Percentiles rank a stretch among this genome's conserved stretches.
Evolutionary conservation across 2,888 invertebrate species (phyloP).

Genomic region (Erannis defoliaria): DNA sequence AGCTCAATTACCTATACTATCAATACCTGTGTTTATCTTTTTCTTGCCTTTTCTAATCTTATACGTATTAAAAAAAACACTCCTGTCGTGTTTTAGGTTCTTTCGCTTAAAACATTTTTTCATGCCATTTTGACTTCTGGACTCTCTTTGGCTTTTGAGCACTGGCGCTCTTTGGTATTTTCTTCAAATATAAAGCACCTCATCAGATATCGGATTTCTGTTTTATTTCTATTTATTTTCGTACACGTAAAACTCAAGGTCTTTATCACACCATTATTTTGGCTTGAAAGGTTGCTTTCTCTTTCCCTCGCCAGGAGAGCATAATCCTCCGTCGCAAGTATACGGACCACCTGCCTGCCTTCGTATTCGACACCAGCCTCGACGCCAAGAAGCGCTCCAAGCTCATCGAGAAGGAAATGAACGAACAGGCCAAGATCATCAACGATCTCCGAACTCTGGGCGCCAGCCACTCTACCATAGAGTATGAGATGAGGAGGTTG

Average conservation of each 20-base stretch:
- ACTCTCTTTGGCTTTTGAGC: too few relatives aligned
- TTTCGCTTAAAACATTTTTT: background rate
- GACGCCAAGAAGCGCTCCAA: conserved; percentile 95
- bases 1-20: background rate
- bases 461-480: conserved; percentile 95
- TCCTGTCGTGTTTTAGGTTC: background rate
- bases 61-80: background rate
- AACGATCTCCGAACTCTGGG: conserved; percentile 96
- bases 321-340: conserved; percentile 89
- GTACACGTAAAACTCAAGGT: too few relatives aligned
- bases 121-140: too few relatives aligned
- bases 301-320: conserved; percentile 84
- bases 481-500: conserved; percentile 95
- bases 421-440: conserved; percentile 98
- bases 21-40: too few relatives aligned
- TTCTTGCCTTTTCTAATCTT: background rate
- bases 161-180: too few relatives aligned
- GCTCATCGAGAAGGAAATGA: conserved; percentile 98
- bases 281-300: background rate
- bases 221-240: too few relatives aligned
- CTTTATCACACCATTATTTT: too few relatives aligned
- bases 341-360: conserved; percentile 93
- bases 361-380: conserved; percentile 92
- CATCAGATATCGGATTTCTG: too few relatives aligned
- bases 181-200: too few relatives aligned